These are phyloP conservation scores for Scaptomyza pallida DNA, from an alignment of 1,140 invertebrate species.

Conservation along the genomic window DNA sequence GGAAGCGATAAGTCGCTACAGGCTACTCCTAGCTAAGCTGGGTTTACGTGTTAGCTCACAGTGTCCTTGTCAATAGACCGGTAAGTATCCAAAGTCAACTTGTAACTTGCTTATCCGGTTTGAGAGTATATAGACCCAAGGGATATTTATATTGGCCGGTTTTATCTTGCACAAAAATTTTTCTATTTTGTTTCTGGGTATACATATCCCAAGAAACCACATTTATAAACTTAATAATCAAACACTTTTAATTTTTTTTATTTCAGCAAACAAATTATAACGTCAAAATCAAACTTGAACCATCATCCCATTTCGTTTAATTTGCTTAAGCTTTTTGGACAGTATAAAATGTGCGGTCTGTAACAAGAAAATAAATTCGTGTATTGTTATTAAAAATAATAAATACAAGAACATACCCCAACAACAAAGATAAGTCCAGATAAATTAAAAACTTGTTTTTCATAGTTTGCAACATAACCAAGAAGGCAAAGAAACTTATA, in stretches of 20 bases:
- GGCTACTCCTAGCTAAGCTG: too few relatives aligned
- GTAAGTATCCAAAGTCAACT: too few relatives aligned
- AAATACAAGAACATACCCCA: neutral
- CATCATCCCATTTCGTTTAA: neutral
- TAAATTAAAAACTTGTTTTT: neutral
- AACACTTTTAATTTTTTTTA: neutral
- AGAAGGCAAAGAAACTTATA: neutral
- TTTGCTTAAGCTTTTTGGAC: conserved; percentile 11
- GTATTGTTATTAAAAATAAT: conserved; percentile 3
- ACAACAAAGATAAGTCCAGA: neutral
- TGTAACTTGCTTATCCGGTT: too few relatives aligned
- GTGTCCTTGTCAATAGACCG: too few relatives aligned
- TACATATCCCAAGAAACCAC: too few relatives aligned
- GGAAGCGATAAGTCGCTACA: too few relatives aligned
- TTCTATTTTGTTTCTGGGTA: too few relatives aligned
- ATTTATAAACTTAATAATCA: too few relatives aligned
- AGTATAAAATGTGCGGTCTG: neutral
- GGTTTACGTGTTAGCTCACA: too few relatives aligned
- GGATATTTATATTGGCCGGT: too few relatives aligned
- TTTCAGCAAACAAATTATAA: neutral
- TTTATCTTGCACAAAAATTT: too few relatives aligned
- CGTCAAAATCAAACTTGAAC: neutral
- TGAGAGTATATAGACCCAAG: too few relatives aligned
- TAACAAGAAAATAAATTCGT: neutral
- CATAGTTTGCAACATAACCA: neutral